Percentiles rank a stretch among this genome's conserved stretches.
phyloP scores from a whole-genome alignment of 2,888 invertebrate species.

The Melikaiella ostensackeni region DNA sequence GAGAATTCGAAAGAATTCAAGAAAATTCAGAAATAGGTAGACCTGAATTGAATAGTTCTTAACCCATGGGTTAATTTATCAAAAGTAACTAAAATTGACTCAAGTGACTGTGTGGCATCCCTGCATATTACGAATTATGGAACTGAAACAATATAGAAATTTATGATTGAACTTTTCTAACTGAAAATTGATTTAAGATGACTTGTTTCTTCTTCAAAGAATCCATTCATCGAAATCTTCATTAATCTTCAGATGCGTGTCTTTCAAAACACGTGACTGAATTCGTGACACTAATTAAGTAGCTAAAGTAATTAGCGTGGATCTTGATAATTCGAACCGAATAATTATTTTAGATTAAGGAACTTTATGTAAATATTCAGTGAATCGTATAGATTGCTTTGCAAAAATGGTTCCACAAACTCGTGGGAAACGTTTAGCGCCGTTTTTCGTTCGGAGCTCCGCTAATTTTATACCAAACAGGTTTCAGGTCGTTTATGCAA shows the following conservation, averaged over 20 bases:
- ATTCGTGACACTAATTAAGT: neutral
- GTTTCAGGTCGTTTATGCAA: constrained; percentile 21
- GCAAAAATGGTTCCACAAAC: constrained; percentile 8
- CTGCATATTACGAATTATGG: no score
- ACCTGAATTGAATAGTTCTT: no score
- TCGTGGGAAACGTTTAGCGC: constrained; percentile 2
- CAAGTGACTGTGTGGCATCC: no score
- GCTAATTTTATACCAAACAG: constrained; percentile 25
- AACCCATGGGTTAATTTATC: no score
- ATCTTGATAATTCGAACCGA: neutral
- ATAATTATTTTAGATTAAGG: neutral
- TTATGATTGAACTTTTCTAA: no score
- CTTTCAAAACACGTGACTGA: neutral
- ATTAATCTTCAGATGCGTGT: neutral
- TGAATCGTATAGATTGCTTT: neutral
- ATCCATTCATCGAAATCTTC: neutral
- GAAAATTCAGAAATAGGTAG: no score
- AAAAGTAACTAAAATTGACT: no score
- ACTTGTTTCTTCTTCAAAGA: neutral
- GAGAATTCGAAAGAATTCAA: no score
- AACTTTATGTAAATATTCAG: neutral
- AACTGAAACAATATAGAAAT: no score
- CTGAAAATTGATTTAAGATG: no score
- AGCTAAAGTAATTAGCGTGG: neutral
- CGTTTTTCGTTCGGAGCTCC: constrained; percentile 7